These are phyloP conservation scores for Vanessa atalanta DNA, from an alignment of 1,140 invertebrate genomes.

Conservation along the genomic window DNA sequence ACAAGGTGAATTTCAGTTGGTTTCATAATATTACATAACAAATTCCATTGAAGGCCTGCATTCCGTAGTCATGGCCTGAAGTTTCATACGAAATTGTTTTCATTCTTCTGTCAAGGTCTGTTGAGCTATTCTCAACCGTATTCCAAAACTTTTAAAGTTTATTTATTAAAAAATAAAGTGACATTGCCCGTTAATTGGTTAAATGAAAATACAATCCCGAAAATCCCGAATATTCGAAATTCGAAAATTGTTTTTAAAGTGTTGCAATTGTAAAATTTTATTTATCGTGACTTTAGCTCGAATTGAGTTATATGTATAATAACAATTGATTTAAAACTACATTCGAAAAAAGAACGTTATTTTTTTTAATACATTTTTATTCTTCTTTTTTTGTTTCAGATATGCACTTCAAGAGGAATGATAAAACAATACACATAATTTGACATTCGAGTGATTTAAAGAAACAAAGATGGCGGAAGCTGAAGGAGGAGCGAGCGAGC, in stretches of 20 bases:
- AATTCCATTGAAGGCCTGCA: constrained; percentile 1
- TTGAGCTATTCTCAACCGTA: neutral
- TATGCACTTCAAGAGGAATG: constrained; percentile 61
- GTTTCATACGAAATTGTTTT: neutral
- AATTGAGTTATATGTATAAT: too few species aligned
- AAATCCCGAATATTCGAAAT: too few species aligned
- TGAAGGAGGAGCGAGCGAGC: constrained; percentile 93
- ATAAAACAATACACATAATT: constrained; percentile 31
- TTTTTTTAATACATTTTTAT: neutral
- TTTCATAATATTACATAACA: neutral
- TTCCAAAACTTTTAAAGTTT: neutral
- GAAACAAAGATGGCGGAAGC: constrained; percentile 89
- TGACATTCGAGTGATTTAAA: constrained; percentile 48
- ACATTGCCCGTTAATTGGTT: neutral
- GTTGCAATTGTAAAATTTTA: neutral
- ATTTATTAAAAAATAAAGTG: neutral
- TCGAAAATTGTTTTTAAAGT: neutral
- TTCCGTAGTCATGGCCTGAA: neutral
- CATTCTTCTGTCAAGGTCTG: neutral
- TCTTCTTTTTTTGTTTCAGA: constrained; percentile 55
- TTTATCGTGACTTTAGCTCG: neutral
- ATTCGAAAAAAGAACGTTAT: neutral
- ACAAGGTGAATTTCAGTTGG: neutral
- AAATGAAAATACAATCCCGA: neutral
- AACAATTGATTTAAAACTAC: too few species aligned